A percentile compares a stretch with the other conserved stretches of the same genome.
Conservation (phyloP, 2,888 invertebrate species). For the Lymantria monacha region DNA sequence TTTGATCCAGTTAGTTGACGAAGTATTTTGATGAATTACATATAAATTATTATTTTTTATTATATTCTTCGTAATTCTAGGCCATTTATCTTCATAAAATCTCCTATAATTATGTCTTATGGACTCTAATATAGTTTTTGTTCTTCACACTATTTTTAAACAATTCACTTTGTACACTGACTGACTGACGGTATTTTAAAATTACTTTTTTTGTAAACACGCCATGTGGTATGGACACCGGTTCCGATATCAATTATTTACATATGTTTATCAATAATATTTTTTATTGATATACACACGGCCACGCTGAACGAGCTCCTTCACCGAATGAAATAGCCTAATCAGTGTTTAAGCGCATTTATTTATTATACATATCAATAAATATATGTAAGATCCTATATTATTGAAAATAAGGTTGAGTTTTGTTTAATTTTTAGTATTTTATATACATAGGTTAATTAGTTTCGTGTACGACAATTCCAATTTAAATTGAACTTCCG, state of each 20-base stretch:
- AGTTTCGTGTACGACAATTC: conserved; percentile 3
- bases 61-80: too few species aligned
- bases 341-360: conserved; percentile 16
- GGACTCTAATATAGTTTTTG: too few species aligned
- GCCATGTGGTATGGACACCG: background rate
- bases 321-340: conserved; percentile 20
- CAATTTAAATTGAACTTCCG: conserved; percentile 13
- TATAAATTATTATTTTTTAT: too few species aligned
- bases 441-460: conserved; percentile 4
- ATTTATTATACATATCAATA: background rate
- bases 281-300: conserved; percentile 9
- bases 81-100: too few species aligned
- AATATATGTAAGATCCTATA: conserved; percentile 4
- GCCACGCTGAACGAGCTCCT: conserved; percentile 15
- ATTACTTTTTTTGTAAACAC: background rate
- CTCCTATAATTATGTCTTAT: too few species aligned
- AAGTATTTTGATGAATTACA: too few species aligned
- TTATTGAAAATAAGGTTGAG: background rate
- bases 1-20: too few species aligned
- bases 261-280: conserved; percentile 24
- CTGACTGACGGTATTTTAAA: background rate
- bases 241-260: conserved; percentile 19
- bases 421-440: conserved; percentile 1
- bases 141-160: too few species aligned
- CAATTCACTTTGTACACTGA: too few species aligned